Evolutionary conservation across 1,140 invertebrate genomes (phyloP), one percentile per base, ranked within the genome.

Genomic region (Drosophila virilis): DNA sequence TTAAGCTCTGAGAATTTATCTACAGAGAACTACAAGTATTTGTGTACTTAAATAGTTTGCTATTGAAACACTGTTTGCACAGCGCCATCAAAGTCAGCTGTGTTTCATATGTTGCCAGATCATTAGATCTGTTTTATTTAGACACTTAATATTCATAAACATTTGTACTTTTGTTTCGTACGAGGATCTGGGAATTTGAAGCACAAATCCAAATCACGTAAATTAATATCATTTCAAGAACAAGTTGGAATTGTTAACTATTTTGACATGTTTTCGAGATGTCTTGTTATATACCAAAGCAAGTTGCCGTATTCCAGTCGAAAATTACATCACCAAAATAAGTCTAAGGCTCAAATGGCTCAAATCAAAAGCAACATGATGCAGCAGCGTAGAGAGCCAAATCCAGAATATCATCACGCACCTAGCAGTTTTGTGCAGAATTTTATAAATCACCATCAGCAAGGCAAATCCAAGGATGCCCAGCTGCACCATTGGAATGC

Each of bases 371-470:
- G 22, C n/a, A 50, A 15, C 12, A 42, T 32, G n/a, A 1, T 9
- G 0, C 13, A 15, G 9, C 51, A 58, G 15, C 73, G 46, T 2
- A 13, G 38, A 6, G 74, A 77, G 4, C 55, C 50, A 1, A 81
- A 81, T 66, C 79, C 79, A 0, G 79, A 81, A 48, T 81, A 81
- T 32, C 60, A 81, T n/a, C 54, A 38, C 10, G 77, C 79, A 8
- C 69, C 77, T 1, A 45, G 54, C 6, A 69, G 59, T 8, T 81
- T 43, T 43, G 77, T 74, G 6, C 42, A 65, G 2, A 80, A 69
- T 17, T 81, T 58, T 13, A 22, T 17, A 0, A 80, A 77, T 8
- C 10, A 76, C 38, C 74, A 80, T 22, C 12, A 43, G 17, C n/a
- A 35, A 10, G 32, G 9, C 6, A 22, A 7, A 2, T 0, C n/a